Percentiles rank a stretch among this genome's conserved stretches.
Evolutionary conservation across 2,113 vertebrate genomes (phyloP).

Genomic region (Nycticorax nycticorax): DNA sequence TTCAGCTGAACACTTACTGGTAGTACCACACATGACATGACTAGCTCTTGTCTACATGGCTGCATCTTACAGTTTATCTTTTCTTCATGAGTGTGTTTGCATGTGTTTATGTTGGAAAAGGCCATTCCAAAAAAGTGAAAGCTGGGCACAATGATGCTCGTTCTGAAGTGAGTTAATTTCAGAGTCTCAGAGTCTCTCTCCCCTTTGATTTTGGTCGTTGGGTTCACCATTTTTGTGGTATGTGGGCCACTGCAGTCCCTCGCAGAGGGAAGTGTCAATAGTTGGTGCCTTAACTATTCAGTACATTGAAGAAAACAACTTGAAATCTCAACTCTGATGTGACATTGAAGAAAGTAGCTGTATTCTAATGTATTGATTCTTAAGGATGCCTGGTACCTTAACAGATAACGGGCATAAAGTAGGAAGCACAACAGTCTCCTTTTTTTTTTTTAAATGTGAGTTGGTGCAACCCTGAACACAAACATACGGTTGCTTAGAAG

Average conservation of each 20-base stretch:
- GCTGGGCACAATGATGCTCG: fast-evolving
- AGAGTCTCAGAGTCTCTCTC: not conserved
- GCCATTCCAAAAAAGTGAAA: not conserved
- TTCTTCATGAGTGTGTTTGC: not conserved
- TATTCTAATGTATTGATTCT: not conserved
- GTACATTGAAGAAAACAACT: not conserved
- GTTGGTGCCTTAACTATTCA: not conserved
- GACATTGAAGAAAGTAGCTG: not conserved
- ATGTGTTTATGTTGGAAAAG: not conserved
- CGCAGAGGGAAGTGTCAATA: not conserved
- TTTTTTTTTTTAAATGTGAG: not conserved
- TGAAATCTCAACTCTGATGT: not conserved
- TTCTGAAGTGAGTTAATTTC: not conserved
- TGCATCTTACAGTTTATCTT: not conserved
- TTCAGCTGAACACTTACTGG: not conserved
- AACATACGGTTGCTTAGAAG: not conserved
- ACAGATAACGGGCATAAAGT: not conserved
- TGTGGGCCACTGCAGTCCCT: not conserved
- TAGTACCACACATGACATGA: not conserved
- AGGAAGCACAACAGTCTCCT: not conserved
- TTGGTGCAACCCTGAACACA: not conserved
- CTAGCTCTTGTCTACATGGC: not conserved
- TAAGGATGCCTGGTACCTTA: not conserved
- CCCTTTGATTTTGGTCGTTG: not conserved
- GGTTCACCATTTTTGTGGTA: not conserved